Base-by-base conservation (phyloP, 1,140 invertebrate species). In the Cotesia typhae region DNA sequence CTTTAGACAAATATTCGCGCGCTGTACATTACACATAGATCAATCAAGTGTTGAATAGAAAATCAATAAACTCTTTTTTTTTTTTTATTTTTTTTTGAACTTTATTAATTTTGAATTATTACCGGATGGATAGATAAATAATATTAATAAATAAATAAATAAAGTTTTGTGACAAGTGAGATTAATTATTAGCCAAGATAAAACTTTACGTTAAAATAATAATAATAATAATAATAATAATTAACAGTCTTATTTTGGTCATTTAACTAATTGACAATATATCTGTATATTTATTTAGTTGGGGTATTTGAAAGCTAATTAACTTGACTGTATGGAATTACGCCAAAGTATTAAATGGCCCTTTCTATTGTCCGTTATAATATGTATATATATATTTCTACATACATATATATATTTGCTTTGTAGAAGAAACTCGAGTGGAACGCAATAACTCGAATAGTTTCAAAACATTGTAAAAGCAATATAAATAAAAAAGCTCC, bases 401-500 rank as follows among this genome's bases (percentile, higher is more conserved):
- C 10, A 47, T 47, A 47, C 10, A 10, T 47, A 10, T 47, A 47
- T 65, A 65, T 65, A 20, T 47, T 65, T 38, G 63, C 36, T 41
- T 65, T 65, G 38, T 65, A 65, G 38, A 65, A 14, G 63, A 65
- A 65, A 65, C 38, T 14, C 38, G 63, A 47, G 2, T 14, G 38
- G 63, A 65, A 65, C 38, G 63, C 37, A 65, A 65, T 65, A 65
- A 12, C 38, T 37, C 37, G 12, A 35, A 65, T 65, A 65, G 63
- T 65, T 65, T 65, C 41, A 37, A 65, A 65, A 65, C 63, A 65
- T 65, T 38, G 35, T 47, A 47, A 47, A 47, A 65, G 63, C 10
- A 65, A 37, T 9, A 4, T 14, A 65, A 10, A 20, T 5, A 28
- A 9, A 10, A 37, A 41, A 65, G n/a, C 36, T 20, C 12, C 1